Evolutionary conservation across 2,888 invertebrate genomes (phyloP).

Genomic region (Oeneis ivallda): DNA sequence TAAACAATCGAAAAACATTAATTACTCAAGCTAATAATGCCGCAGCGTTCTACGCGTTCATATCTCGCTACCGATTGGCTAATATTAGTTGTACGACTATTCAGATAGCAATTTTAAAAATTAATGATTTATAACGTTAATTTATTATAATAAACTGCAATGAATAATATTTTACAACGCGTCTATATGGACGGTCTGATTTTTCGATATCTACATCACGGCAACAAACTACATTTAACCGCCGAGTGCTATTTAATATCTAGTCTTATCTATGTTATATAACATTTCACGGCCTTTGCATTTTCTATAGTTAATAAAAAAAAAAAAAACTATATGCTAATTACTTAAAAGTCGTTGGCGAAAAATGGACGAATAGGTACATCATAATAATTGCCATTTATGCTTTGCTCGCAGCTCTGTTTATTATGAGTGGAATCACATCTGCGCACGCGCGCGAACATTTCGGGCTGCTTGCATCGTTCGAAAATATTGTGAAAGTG

Average conservation of each 20-base stretch:
- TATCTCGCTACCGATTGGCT: slow-evolving; percentile 26
- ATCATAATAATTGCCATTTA: neutral
- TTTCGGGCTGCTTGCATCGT: no score
- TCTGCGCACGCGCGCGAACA: no score
- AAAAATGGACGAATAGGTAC: slow-evolving; percentile 14
- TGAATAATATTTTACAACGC: neutral
- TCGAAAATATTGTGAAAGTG: no score
- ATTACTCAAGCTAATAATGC: slow-evolving; percentile 32
- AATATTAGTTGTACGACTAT: neutral
- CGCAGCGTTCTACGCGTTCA: slow-evolving; percentile 25
- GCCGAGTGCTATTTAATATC: neutral
- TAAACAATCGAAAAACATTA: slow-evolving; percentile 24
- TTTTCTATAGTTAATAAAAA: neutral
- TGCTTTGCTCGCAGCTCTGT: slow-evolving; percentile 19
- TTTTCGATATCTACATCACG: neutral
- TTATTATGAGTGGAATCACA: neutral
- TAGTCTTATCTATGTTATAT: neutral
- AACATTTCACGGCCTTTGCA: neutral
- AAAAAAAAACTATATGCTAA: neutral
- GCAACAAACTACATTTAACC: neutral
- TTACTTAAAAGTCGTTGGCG: slow-evolving; percentile 7
- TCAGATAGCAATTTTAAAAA: no score
- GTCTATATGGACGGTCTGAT: neutral
- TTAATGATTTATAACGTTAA: no score
- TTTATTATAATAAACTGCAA: neutral